A percentile compares a stretch with the other conserved stretches of the same genome.
These are phyloP conservation scores for Pterocles burchelli DNA, from an alignment of 2,113 vertebrate species.

Conservation along the genomic window DNA sequence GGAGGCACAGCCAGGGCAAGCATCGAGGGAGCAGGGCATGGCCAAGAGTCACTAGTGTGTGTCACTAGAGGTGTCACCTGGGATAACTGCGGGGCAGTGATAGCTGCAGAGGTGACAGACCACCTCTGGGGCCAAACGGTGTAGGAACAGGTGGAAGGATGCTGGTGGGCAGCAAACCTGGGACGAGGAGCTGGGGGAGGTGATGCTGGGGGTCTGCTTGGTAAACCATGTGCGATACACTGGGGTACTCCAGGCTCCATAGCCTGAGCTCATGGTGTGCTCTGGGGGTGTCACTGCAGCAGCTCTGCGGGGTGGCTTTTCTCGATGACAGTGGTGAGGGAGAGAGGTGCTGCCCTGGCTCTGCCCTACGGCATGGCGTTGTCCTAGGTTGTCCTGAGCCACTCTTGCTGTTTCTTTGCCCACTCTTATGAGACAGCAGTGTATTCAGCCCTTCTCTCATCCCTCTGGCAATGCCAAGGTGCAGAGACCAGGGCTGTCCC, in stretches of 20 bases:
- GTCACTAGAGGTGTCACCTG: not conserved
- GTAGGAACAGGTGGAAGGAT: not conserved
- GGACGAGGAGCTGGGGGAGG: not conserved
- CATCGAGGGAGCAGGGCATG: not conserved
- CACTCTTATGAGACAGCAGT: accelerated
- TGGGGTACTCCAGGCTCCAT: not conserved
- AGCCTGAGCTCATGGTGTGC: not conserved
- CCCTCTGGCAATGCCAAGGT: not conserved
- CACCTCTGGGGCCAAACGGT: not conserved
- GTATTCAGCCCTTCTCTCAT: not conserved
- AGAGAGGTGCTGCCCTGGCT: not conserved
- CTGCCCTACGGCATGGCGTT: not conserved
- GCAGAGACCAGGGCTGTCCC: not conserved
- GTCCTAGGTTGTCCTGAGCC: not conserved
- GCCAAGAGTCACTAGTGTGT: not conserved
- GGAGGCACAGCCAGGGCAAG: not conserved
- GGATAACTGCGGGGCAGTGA: not conserved
- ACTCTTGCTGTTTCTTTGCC: not conserved
- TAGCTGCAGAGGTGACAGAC: not conserved
- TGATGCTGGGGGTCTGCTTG: not conserved
- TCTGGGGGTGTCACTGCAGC: not conserved
- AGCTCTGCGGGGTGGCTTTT: not conserved
- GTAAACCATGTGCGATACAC: accelerated
- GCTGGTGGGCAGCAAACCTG: not conserved
- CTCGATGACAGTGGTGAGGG: accelerated